A percentile compares a stretch with the other conserved stretches of the same genome.
Conservation (phyloP, 2,888 invertebrate species). For the Meiosimyza platycephala region DNA sequence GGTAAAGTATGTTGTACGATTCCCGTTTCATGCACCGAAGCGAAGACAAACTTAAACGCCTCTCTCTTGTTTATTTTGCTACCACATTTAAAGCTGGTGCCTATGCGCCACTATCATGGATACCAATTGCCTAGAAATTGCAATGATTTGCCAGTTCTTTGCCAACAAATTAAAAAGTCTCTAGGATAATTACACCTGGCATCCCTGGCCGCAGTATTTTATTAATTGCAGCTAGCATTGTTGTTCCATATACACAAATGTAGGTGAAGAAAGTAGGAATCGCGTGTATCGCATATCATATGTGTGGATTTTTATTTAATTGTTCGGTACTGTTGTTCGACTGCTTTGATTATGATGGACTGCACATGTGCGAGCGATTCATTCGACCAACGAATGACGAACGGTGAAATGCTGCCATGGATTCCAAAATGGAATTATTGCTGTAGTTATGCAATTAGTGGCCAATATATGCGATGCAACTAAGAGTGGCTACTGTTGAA, state of each 20-base stretch:
- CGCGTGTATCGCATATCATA: neutral
- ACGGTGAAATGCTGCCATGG: conserved; percentile 1
- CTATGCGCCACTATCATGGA: too few species aligned
- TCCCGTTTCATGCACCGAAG: conserved; percentile 26
- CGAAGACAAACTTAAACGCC: neutral
- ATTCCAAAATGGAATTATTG: conserved; percentile 4
- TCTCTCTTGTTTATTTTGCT: too few species aligned
- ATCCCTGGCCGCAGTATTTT: too few species aligned
- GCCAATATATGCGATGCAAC: conserved; percentile 2
- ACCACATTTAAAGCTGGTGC: too few species aligned
- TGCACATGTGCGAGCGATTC: neutral
- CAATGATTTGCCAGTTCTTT: too few species aligned
- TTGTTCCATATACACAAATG: conserved; percentile 9
- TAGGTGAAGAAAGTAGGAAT: conserved; percentile 35
- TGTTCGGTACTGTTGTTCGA: neutral
- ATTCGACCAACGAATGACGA: neutral
- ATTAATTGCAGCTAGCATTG: neutral
- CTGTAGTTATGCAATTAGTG: conserved; percentile 18
- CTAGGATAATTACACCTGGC: too few species aligned
- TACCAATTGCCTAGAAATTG: too few species aligned
- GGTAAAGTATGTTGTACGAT: neutral
- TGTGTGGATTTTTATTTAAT: neutral
- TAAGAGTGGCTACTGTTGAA: too few species aligned
- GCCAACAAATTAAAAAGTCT: too few species aligned
- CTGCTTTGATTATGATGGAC: conserved; percentile 9